Conservation (phyloP, 2,797 vertebrate genomes). For the Eulemur albifrons region DNA sequence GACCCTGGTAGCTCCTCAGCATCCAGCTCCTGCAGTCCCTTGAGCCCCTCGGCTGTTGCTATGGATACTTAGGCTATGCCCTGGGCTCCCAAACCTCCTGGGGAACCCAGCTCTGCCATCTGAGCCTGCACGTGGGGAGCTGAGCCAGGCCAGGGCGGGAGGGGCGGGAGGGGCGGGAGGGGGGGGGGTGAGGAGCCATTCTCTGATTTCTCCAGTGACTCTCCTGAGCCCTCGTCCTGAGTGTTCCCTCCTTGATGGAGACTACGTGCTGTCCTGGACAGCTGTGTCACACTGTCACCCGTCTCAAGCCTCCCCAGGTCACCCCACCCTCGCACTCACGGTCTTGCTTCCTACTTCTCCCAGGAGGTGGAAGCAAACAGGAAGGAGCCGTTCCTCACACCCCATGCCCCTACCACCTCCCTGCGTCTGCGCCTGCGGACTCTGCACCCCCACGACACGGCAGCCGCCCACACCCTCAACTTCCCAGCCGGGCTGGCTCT, state of each 20-base stretch:
- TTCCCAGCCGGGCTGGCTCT: no score
- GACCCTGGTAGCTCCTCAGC: not conserved
- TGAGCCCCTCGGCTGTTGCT: not conserved
- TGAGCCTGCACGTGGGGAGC: accelerated
- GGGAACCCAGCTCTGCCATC: not conserved
- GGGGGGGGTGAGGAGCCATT: no score
- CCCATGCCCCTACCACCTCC: accelerated
- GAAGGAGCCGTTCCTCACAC: not conserved
- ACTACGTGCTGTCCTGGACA: accelerated
- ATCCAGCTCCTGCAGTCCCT: accelerated
- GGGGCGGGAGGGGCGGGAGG: no score
- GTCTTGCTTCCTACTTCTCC: not conserved
- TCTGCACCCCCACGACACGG: not conserved
- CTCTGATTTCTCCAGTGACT: not conserved
- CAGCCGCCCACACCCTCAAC: accelerated
- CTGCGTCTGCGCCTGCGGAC: not conserved
- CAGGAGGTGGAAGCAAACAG: not conserved
- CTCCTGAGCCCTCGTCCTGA: accelerated
- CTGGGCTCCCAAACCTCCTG: not conserved
- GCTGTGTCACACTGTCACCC: accelerated
- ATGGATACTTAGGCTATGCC: not conserved
- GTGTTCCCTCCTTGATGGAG: accelerated
- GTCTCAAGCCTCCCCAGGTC: no score
- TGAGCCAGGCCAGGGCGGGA: not conserved
- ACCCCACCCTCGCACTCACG: accelerated